Percentiles rank a stretch among this genome's conserved stretches.
Evolutionary conservation across 2,797 vertebrate species (phyloP).

Genomic region (Cephalopachus bancanus): DNA sequence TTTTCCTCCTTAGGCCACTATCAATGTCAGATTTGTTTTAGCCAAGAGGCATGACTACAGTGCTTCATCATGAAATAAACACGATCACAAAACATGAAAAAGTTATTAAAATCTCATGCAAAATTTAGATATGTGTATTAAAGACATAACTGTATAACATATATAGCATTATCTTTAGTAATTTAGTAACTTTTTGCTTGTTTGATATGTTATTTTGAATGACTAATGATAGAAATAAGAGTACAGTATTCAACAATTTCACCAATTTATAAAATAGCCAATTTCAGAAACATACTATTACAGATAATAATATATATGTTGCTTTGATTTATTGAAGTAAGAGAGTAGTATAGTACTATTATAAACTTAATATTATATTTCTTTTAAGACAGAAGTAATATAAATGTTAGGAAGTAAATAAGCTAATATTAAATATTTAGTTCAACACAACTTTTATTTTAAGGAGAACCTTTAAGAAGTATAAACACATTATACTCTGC

Average conservation of each 20-base stretch:
- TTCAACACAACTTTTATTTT: background rate
- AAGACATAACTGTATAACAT: background rate
- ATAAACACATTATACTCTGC: background rate
- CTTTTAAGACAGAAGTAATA: background rate
- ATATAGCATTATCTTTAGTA: background rate
- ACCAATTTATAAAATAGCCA: background rate
- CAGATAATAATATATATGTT: background rate
- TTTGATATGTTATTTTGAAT: background rate
- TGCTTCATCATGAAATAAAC: background rate
- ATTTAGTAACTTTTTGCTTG: constrained; percentile 16
- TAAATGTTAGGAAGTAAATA: background rate
- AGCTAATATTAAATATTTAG: background rate
- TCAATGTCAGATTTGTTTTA: constrained; percentile 28
- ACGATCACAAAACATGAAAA: background rate
- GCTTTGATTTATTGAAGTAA: background rate
- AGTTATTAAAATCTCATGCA: background rate
- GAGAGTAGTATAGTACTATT: background rate
- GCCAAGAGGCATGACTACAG: background rate
- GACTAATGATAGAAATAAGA: background rate
- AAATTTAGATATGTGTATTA: constrained; percentile 45
- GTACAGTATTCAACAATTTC: background rate
- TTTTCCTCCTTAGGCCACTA: background rate
- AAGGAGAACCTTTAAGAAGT: background rate
- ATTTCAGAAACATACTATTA: background rate
- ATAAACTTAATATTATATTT: background rate